A percentile compares a stretch with the other conserved stretches of the same genome.
phyloP scores from a whole-genome alignment of 2,888 invertebrate genomes.

The Keiferia lycopersicella region DNA sequence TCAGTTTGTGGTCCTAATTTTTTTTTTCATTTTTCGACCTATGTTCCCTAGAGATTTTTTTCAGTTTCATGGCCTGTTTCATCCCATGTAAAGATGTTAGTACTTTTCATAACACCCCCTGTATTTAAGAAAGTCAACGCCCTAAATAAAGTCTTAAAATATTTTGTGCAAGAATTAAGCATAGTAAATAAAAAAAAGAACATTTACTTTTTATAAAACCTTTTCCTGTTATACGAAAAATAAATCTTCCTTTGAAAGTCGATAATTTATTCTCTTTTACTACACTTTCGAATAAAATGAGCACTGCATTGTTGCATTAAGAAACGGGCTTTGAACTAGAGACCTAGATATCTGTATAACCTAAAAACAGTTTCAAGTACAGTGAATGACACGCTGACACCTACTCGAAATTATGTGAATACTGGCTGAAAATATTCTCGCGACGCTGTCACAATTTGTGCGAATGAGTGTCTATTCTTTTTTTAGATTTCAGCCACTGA shows the following conservation, averaged over 20 bases:
- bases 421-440: slow-evolving; percentile 38
- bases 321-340: slow-evolving; percentile 10
- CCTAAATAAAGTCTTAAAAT: too few relatives aligned
- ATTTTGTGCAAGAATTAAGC: too few relatives aligned
- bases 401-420: slow-evolving; percentile 10
- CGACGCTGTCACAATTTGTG: slow-evolving; percentile 49
- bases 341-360: slow-evolving; percentile 13
- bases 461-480: slow-evolving; percentile 69
- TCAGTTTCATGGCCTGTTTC: too few relatives aligned
- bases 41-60: too few relatives aligned
- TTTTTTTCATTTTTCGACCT: too few relatives aligned
- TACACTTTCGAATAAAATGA: neutral
- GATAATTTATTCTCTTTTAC: neutral
- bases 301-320: neutral
- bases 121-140: too few relatives aligned
- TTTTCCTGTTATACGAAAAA: neutral
- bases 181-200: neutral
- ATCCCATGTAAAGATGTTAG: too few relatives aligned
- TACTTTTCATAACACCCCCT: too few relatives aligned
- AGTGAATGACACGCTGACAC: slow-evolving; percentile 28
- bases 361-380: slow-evolving; percentile 21
- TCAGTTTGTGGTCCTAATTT: too few relatives aligned
- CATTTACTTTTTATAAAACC: neutral
- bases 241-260: neutral
- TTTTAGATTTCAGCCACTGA: slow-evolving; percentile 74